phyloP scores from a whole-genome alignment of 2,888 invertebrate genomes.

The Colostygia pectinataria region DNA sequence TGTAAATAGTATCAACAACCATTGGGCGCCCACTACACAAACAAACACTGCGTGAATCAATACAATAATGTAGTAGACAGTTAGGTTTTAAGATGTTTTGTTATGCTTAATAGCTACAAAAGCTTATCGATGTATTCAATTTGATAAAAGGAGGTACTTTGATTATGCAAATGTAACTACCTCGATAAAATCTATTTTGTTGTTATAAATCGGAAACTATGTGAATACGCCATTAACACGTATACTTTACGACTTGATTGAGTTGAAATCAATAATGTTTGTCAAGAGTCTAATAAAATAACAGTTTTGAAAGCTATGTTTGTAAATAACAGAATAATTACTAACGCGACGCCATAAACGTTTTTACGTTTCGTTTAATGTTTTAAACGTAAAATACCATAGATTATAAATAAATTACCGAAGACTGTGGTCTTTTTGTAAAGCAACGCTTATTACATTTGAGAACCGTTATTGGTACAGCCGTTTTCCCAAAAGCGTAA shows the following conservation, averaged over 20 bases:
- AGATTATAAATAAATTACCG: constrained; percentile 33
- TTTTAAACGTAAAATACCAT: constrained; percentile 39
- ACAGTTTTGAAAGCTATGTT: constrained; percentile 48
- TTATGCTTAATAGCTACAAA: constrained; percentile 3
- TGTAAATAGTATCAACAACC: not conserved
- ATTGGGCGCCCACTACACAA: too few species aligned
- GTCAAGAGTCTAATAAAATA: constrained; percentile 46
- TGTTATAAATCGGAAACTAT: constrained; percentile 42
- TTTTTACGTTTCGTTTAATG: constrained; percentile 53
- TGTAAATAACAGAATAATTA: constrained; percentile 54
- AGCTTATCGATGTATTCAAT: constrained; percentile 28
- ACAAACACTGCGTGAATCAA: too few species aligned
- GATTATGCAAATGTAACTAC: constrained; percentile 45
- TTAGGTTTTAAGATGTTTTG: too few species aligned
- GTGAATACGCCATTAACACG: constrained; percentile 48
- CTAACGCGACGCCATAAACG: constrained; percentile 47
- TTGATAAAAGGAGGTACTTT: constrained; percentile 39
- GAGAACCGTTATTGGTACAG: constrained; percentile 54
- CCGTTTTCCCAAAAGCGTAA: too few species aligned
- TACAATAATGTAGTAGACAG: too few species aligned
- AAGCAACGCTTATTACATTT: constrained; percentile 46
- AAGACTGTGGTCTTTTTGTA: constrained; percentile 29
- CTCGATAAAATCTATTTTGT: constrained; percentile 39
- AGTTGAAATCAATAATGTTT: constrained; percentile 49
- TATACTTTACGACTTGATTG: constrained; percentile 51